Conservation (phyloP, 2,113 vertebrate species). For the Gulo gulo region DNA sequence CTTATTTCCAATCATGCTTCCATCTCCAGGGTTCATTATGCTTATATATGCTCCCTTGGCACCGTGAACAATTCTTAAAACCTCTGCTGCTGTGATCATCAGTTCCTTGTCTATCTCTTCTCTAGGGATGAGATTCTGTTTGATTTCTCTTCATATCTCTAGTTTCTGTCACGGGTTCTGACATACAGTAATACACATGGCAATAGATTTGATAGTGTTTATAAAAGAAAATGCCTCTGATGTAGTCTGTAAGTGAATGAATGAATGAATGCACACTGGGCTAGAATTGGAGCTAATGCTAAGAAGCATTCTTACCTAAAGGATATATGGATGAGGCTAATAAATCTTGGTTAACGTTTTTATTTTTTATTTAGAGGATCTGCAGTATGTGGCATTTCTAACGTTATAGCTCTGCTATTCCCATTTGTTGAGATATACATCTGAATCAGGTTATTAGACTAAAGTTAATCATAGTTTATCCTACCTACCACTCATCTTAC, state of each 20-base stretch:
- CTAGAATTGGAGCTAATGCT: neutral
- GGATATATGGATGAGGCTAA: neutral
- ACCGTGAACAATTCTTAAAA: neutral
- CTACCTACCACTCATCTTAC: neutral
- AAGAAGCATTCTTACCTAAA: neutral
- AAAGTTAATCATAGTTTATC: neutral
- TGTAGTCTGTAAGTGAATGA: neutral
- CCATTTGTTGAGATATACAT: neutral
- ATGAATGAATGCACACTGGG: neutral
- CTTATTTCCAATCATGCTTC: neutral
- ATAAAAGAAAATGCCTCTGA: neutral
- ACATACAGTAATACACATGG: neutral
- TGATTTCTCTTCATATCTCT: neutral
- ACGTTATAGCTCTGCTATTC: neutral
- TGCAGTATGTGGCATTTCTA: neutral
- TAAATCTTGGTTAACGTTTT: neutral
- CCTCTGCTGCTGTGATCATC: neutral
- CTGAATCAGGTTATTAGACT: neutral
- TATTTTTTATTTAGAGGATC: neutral
- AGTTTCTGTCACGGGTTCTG: neutral
- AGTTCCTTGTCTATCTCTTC: neutral
- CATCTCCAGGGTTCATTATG: neutral
- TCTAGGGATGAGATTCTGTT: neutral
- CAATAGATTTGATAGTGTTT: neutral
- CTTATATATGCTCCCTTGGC: neutral